Evolutionary conservation across 2,797 vertebrate genomes (phyloP), one percentile per base, ranked within the genome.

Genomic region (Cyprinodon diabolis): DNA sequence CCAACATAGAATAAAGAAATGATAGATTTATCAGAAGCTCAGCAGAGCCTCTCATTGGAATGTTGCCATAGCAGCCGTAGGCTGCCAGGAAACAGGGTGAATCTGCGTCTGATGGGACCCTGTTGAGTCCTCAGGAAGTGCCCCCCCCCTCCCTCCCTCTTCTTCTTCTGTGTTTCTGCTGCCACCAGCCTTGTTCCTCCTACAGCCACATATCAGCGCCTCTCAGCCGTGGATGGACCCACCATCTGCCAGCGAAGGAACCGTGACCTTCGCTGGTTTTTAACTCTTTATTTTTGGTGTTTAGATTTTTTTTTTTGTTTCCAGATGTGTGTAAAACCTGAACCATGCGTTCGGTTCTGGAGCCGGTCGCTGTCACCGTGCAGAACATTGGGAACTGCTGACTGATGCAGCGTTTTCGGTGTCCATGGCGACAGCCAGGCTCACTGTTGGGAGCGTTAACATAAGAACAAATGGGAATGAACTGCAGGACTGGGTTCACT

Each of bases 51-150:
- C 71, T 80, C 68, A 67, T 81, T 79, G 74, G 76, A 84, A 74
- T 78, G 73, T 90, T 93, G 91, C 91, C 89, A 85, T 86, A 78
- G 75, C 57, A 73, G 45, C 69, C 65, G 65, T 65, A 62, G 57
- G 37, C 75, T 57, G 71, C 76, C 71, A 25, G 58, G 74, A 77
- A 55, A 37, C 69, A 17, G 73, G 66, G 75, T 83, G 79, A 76
- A 76, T 72, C 77, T 15, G 82, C 75, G 56, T 74, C 68, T 75
- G 69, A 78, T 57, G n/a, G 69, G 80, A 75, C 60, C 66, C 48
- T 69, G 72, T 58, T 54, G 72, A 77, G 81, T 80, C 89, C 79
- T 86, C 84, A 84, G 87, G 85, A 86, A 85, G 80, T 45, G 77
- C 77, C 19, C 63, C 63, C 15, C 51, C 37, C 19, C 63, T 60